These are phyloP conservation scores for Heliconius nattereri DNA, from an alignment of 1,140 invertebrate genomes.

Conservation along the genomic window DNA sequence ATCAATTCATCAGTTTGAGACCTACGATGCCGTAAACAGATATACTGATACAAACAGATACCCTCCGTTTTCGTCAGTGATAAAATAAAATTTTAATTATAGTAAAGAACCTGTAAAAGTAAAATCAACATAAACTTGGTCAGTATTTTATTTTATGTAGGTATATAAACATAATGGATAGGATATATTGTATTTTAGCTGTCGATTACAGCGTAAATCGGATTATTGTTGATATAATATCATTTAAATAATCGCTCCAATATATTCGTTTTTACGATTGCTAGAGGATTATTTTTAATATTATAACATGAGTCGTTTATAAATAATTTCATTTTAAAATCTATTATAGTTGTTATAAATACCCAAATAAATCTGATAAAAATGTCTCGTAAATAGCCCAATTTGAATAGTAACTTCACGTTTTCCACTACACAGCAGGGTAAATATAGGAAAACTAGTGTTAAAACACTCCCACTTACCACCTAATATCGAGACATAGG, in stretches of 20 bases:
- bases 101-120: neutral
- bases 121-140: neutral
- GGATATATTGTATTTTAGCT: neutral
- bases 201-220: neutral
- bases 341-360: too few relatives aligned
- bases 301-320: neutral
- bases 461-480: too few relatives aligned
- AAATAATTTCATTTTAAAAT: neutral
- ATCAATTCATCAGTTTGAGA: too few relatives aligned
- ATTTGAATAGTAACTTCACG: too few relatives aligned
- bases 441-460: too few relatives aligned
- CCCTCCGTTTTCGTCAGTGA: too few relatives aligned
- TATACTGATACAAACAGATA: too few relatives aligned
- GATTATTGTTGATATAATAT: neutral
- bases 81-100: neutral
- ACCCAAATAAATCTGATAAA: too few relatives aligned
- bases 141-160: neutral
- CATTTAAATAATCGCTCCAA: conserved; percentile 1
- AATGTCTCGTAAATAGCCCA: too few relatives aligned
- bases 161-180: neutral
- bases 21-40: too few relatives aligned
- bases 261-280: conserved; percentile 1
- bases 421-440: too few relatives aligned
- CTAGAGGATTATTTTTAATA: neutral
- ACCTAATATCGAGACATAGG: too few relatives aligned